Evolutionary conservation across 2,797 vertebrate genomes (phyloP).

Genomic region (Carduelis carduelis): DNA sequence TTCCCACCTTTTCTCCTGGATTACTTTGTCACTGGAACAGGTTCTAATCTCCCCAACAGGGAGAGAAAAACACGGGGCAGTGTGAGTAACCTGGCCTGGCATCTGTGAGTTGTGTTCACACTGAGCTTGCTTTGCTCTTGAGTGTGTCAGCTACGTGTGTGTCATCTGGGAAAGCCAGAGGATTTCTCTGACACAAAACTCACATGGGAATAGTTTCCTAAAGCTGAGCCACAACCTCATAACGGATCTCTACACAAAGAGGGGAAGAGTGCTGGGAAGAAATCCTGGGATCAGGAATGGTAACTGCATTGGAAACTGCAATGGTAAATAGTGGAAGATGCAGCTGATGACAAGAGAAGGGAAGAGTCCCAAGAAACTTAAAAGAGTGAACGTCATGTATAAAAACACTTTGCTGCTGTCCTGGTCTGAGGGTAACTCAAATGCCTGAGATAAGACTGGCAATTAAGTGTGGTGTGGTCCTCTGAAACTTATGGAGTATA

Average conservation of each 20-base stretch:
- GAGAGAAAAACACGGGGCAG: rapidly evolving
- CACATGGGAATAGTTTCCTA: not conserved
- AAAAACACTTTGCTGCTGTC: not conserved
- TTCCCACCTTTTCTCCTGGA: not conserved
- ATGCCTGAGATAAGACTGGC: not conserved
- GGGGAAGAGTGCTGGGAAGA: not conserved
- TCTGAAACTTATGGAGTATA: not conserved
- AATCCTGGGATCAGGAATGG: not conserved
- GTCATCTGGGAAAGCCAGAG: not conserved
- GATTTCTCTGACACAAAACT: not conserved
- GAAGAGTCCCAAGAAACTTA: not conserved
- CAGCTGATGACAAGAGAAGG: not conserved
- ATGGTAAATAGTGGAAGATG: not conserved
- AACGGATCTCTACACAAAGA: not conserved
- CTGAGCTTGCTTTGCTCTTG: not conserved
- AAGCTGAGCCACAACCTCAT: not conserved
- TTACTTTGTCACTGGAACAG: not conserved
- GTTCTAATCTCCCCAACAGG: not conserved
- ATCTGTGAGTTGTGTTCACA: not conserved
- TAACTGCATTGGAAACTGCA: not conserved
- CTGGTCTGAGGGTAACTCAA: not conserved
- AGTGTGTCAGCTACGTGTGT: rapidly evolving
- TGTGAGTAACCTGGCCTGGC: not conserved
- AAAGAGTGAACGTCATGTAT: not conserved
- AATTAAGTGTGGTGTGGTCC: not conserved